phyloP scores from a whole-genome alignment of 2,888 invertebrate species.

The Apodemia duryi region DNA sequence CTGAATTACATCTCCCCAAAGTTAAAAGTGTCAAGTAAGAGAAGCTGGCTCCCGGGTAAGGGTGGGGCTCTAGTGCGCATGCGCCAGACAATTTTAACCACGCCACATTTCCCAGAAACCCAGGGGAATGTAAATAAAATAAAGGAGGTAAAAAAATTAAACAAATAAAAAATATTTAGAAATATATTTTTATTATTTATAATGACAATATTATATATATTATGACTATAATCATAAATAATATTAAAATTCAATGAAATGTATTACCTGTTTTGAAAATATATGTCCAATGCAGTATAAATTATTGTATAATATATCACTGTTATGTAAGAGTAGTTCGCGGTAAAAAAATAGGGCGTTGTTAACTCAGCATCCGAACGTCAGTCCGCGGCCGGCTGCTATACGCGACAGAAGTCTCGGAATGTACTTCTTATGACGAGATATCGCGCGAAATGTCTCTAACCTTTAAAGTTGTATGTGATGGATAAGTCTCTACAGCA shows the following conservation, averaged over 20 bases:
- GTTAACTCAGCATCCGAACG: constrained; percentile 46
- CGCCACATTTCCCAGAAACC: constrained; percentile 45
- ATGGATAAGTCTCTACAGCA: constrained; percentile 48
- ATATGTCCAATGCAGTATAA: background rate
- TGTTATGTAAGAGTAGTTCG: constrained; percentile 12
- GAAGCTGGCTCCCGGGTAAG: constrained; percentile 52
- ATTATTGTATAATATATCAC: constrained; percentile 14
- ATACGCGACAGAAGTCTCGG: constrained; percentile 50
- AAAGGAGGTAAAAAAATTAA: background rate
- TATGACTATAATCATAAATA: background rate
- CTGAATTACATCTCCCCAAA: constrained; percentile 39
- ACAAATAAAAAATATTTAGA: background rate
- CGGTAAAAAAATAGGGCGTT: constrained; percentile 30
- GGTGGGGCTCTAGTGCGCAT: constrained; percentile 64
- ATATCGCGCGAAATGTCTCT: constrained; percentile 53
- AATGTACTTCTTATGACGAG: constrained; percentile 46
- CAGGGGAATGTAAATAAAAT: constrained; percentile 39
- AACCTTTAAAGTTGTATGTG: constrained; percentile 39
- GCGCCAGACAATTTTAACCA: constrained; percentile 40
- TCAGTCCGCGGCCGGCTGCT: constrained; percentile 63
- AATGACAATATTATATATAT: background rate
- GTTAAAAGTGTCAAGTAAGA: constrained; percentile 47
- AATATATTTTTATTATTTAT: background rate
- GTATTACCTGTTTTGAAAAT: background rate
- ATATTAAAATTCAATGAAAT: too few relatives aligned